These are phyloP conservation scores for Otocyon megalotis DNA, from an alignment of 2,113 vertebrate genomes.

Conservation along the genomic window DNA sequence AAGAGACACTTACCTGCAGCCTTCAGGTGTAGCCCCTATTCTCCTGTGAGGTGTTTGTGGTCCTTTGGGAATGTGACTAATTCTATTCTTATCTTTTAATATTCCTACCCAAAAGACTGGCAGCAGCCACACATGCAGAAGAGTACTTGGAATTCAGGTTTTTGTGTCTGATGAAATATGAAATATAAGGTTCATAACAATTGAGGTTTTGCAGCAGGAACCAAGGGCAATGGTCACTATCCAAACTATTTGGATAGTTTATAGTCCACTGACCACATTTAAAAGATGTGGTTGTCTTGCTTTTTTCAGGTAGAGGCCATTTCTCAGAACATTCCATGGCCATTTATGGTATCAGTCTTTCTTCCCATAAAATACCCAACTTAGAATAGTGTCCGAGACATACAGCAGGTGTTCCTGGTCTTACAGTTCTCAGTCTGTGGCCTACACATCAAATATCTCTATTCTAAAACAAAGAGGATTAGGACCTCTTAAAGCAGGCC, in stretches of 20 bases:
- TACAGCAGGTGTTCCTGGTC: not conserved
- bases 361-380: not conserved
- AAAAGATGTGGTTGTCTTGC: not conserved
- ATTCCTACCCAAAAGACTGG: not conserved
- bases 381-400: not conserved
- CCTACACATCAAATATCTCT: not conserved
- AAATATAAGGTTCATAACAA: not conserved
- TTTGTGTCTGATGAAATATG: conserved; percentile 40
- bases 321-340: not conserved
- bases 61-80: not conserved
- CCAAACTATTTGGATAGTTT: conserved; percentile 7
- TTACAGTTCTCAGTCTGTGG: not conserved
- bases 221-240: not conserved
- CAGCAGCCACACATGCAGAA: not conserved
- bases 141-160: not conserved
- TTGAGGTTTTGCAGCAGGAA: conserved; percentile 21
- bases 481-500: not conserved
- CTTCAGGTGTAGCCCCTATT: not conserved
- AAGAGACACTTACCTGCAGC: not conserved
- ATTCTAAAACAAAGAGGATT: not conserved
- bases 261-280: not conserved
- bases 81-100: not conserved
- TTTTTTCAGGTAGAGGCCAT: conserved; percentile 7
- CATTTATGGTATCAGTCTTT: conserved; percentile 12
- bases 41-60: not conserved